Percentiles rank a stretch among this genome's conserved stretches.
These are phyloP conservation scores for Myiopsitta monachus DNA, from an alignment of 2,113 vertebrate species.

Conservation along the genomic window DNA sequence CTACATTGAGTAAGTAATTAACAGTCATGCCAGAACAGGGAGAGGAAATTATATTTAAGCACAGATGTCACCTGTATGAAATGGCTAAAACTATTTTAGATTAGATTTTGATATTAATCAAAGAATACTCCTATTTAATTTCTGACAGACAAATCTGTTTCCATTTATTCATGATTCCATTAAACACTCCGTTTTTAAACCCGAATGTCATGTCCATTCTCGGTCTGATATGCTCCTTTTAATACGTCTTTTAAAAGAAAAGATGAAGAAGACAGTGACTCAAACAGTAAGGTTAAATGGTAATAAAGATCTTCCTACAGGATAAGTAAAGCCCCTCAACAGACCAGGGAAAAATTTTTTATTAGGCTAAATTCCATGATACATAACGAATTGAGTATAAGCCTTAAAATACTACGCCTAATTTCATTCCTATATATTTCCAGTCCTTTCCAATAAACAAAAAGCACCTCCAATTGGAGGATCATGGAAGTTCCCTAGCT, in stretches of 20 bases:
- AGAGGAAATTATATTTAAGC: conserved; percentile 80
- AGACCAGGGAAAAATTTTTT: neutral
- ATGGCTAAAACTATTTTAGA: conserved; percentile 75
- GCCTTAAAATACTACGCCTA: neutral
- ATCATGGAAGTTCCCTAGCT: neutral
- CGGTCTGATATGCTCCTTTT: conserved; percentile 30
- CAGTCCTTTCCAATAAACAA: neutral
- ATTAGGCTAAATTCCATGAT: neutral
- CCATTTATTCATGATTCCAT: conserved; percentile 73
- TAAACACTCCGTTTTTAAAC: conserved; percentile 72
- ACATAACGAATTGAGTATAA: neutral
- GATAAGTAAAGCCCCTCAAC: neutral
- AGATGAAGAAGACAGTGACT: neutral
- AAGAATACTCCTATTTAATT: conserved; percentile 75
- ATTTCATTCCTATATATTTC: neutral
- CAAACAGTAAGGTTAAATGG: neutral
- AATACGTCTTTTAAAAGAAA: conserved; percentile 44
- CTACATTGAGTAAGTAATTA: conserved; percentile 89
- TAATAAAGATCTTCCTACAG: neutral
- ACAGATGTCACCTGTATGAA: conserved; percentile 82
- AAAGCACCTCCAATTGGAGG: neutral
- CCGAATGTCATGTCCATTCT: conserved; percentile 39
- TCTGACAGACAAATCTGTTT: conserved; percentile 75
- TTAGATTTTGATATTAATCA: conserved; percentile 78
- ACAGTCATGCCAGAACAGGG: conserved; percentile 77